Conservation (phyloP, 2,888 invertebrate species). For the Trichogramma dendrolimi region DNA sequence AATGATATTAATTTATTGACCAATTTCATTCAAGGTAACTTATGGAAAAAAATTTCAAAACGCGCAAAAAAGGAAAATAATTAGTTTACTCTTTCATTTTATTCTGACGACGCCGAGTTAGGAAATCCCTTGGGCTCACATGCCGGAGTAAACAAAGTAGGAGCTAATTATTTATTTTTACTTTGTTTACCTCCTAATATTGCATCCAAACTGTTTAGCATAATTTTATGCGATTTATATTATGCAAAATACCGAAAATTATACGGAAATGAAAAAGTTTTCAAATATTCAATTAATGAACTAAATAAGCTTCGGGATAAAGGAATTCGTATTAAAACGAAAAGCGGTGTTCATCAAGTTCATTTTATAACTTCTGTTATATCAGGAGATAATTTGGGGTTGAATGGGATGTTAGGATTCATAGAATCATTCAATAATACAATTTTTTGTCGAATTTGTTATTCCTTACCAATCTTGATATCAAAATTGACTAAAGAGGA, state of each 20-base stretch:
- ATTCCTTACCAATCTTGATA: background rate
- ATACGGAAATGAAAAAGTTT: conserved; percentile 10
- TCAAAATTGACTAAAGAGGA: background rate
- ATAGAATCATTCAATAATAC: conserved; percentile 1
- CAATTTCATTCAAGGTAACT: too few species aligned
- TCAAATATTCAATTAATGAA: conserved; percentile 8
- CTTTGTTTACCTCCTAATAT: too few species aligned
- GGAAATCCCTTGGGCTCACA: too few species aligned
- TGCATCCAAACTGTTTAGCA: too few species aligned
- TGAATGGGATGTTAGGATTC: conserved; percentile 1
- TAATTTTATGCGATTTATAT: too few species aligned
- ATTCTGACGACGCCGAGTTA: too few species aligned
- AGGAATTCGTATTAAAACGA: conserved; percentile 12
- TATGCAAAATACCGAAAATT: conserved; percentile 13
- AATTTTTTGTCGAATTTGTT: background rate
- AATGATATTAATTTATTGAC: too few species aligned
- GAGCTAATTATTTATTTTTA: too few species aligned
- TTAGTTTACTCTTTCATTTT: conserved; percentile 16
- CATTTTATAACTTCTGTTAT: conserved; percentile 14
- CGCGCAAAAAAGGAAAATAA: too few species aligned
- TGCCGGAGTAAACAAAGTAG: too few species aligned
- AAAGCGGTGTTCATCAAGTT: background rate
- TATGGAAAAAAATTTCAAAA: too few species aligned
- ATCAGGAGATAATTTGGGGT: conserved; percentile 4
- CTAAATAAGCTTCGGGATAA: conserved; percentile 8